Evolutionary conservation across 1,140 invertebrate genomes (phyloP).

Genomic region (Micrasema longulum): DNA sequence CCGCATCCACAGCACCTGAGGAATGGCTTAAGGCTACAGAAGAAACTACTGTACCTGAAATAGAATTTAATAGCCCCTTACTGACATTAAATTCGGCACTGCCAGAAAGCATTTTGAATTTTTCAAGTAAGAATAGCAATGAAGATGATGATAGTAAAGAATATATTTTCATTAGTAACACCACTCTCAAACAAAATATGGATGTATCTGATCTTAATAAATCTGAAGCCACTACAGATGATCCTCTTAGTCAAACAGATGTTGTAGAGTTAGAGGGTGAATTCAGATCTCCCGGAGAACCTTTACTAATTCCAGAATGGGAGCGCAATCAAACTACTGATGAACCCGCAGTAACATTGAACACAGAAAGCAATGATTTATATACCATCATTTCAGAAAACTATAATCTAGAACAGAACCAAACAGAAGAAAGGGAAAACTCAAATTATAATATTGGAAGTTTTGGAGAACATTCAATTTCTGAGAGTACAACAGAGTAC

Average conservation of each 20-base stretch:
- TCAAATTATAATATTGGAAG: slow-evolving; percentile 7
- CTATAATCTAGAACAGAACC: slow-evolving; percentile 7
- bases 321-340: slow-evolving; percentile 50
- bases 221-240: slow-evolving; percentile 36
- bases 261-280: slow-evolving; percentile 35
- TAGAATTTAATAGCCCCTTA: slow-evolving; percentile 42
- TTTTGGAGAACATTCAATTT: background rate
- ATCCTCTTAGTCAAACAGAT: slow-evolving; percentile 35
- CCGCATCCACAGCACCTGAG: slow-evolving; percentile 33
- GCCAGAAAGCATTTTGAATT: slow-evolving; percentile 44
- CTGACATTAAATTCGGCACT: slow-evolving; percentile 41
- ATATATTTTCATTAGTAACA: slow-evolving; percentile 50
- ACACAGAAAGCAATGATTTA: slow-evolving; percentile 16
- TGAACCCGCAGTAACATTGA: background rate
- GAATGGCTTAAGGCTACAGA: slow-evolving; percentile 51
- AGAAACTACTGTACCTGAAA: slow-evolving; percentile 9
- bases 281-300: slow-evolving; percentile 48
- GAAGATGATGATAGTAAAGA: slow-evolving; percentile 51
- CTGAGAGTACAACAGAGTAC: slow-evolving; percentile 25
- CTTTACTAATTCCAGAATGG: slow-evolving; percentile 53
- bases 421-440: slow-evolving; percentile 6
- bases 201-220: slow-evolving; percentile 14
- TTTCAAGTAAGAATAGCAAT: slow-evolving; percentile 21
- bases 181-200: slow-evolving; percentile 26
- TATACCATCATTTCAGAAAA: slow-evolving; percentile 13